Conservation (phyloP, 2,113 vertebrate species). For the Apteryx owenii region DNA sequence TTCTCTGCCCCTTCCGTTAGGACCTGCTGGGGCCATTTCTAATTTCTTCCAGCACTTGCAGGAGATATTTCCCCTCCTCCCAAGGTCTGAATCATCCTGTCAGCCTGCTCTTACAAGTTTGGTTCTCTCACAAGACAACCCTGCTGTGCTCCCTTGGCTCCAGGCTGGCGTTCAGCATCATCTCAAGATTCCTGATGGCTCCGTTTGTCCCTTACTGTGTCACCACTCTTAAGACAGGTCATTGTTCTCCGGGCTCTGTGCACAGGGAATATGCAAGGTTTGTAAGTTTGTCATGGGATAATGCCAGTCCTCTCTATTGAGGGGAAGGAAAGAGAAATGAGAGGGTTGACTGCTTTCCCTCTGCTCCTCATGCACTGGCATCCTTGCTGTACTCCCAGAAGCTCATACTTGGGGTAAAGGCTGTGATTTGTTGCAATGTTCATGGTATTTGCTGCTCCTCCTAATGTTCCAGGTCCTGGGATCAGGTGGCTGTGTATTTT, state of each 20-base stretch:
- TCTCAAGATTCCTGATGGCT: background rate
- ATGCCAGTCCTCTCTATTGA: accelerated
- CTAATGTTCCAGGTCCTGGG: background rate
- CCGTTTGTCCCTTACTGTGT: background rate
- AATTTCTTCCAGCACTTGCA: too few species aligned
- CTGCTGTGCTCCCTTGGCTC: background rate
- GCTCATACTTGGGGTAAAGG: background rate
- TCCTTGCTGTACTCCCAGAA: background rate
- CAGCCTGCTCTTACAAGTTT: accelerated
- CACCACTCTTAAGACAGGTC: background rate
- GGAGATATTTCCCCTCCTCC: background rate
- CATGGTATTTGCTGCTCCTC: background rate
- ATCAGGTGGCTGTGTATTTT: background rate
- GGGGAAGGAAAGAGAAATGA: background rate
- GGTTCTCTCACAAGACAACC: background rate
- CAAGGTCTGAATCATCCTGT: background rate
- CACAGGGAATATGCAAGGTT: background rate
- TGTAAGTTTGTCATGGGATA: accelerated
- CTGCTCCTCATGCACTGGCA: background rate
- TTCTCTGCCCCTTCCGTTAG: background rate
- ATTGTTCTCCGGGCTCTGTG: background rate
- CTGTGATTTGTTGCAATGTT: accelerated
- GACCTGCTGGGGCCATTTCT: background rate
- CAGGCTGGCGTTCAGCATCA: background rate
- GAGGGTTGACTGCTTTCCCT: accelerated